phyloP scores from a whole-genome alignment of 1,140 invertebrate genomes.

The Drosophila eugracilis region DNA sequence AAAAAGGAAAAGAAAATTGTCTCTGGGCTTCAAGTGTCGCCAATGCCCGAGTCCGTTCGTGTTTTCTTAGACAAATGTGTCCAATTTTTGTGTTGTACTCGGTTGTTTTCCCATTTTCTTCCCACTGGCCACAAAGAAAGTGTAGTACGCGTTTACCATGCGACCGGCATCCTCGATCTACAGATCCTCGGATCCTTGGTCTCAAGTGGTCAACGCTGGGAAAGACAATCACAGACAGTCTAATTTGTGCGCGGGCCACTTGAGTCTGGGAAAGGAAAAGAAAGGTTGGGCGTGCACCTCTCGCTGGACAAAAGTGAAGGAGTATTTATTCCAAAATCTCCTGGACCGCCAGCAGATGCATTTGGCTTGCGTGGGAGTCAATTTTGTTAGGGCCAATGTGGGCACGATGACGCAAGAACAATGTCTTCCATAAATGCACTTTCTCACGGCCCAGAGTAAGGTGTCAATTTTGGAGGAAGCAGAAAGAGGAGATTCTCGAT shows the following conservation, averaged over 20 bases:
- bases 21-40: constrained; percentile 74
- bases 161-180: constrained; percentile 27
- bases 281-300: constrained; percentile 34
- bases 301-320: constrained; percentile 46
- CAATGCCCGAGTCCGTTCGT: constrained; percentile 39
- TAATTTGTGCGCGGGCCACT: constrained; percentile 77
- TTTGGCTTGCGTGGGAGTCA: constrained; percentile 75
- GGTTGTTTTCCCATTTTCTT: constrained; percentile 27
- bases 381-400: constrained; percentile 47
- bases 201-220: constrained; percentile 77
- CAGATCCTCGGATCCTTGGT: background rate
- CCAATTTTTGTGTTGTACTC: constrained; percentile 48
- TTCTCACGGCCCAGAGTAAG: constrained; percentile 20
- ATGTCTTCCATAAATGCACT: constrained; percentile 5
- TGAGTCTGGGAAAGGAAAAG: constrained; percentile 64
- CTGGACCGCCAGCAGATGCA: constrained; percentile 54
- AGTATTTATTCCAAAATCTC: constrained; percentile 34
- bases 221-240: constrained; percentile 59
- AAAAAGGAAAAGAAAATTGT: constrained; percentile 53
- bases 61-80: constrained; percentile 79
- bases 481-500: background rate
- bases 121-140: constrained; percentile 71
- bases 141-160: constrained; percentile 77
- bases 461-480: constrained; percentile 26
- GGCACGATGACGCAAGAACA: constrained; percentile 36